phyloP scores from a whole-genome alignment of 2,888 invertebrate genomes.

The Rhogogaster chlorosoma region DNA sequence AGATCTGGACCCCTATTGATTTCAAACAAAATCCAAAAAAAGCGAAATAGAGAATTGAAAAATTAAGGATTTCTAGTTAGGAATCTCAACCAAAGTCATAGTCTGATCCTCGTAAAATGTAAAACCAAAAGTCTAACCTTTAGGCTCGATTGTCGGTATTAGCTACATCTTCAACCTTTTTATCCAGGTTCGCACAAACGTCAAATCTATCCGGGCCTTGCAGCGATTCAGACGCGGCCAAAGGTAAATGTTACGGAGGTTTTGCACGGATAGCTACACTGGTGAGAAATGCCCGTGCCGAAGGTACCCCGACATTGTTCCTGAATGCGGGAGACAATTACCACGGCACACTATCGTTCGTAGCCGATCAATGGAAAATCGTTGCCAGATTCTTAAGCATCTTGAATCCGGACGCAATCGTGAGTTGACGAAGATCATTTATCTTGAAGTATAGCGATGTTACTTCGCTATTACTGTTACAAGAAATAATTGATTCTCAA shows the following conservation, averaged over 20 bases:
- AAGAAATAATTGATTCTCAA: background rate
- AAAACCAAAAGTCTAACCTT: background rate
- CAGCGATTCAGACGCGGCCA: slow-evolving; percentile 77
- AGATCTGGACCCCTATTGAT: too few species aligned
- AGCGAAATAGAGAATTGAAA: background rate
- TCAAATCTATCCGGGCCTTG: slow-evolving; percentile 84
- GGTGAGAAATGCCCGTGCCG: slow-evolving; percentile 82
- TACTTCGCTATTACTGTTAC: background rate
- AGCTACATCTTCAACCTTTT: background rate
- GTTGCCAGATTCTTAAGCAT: slow-evolving; percentile 89
- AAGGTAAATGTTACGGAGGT: slow-evolving; percentile 90
- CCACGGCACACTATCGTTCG: slow-evolving; percentile 94
- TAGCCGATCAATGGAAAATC: slow-evolving; percentile 89
- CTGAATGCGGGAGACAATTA: slow-evolving; percentile 96
- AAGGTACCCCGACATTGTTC: slow-evolving; percentile 86
- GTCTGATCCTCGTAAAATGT: background rate
- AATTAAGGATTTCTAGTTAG: too few species aligned
- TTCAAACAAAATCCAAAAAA: too few species aligned
- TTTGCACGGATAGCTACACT: slow-evolving; percentile 87
- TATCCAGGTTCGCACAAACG: slow-evolving; percentile 86
- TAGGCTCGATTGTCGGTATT: background rate
- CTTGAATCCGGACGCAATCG: slow-evolving; percentile 91
- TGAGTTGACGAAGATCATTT: slow-evolving; percentile 78
- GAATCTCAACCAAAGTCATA: background rate
- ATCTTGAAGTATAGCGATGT: background rate